Evolutionary conservation across 1,140 invertebrate genomes (phyloP), one percentile per base, ranked within the genome.

Genomic region (Drosophila pseudoobscura): DNA sequence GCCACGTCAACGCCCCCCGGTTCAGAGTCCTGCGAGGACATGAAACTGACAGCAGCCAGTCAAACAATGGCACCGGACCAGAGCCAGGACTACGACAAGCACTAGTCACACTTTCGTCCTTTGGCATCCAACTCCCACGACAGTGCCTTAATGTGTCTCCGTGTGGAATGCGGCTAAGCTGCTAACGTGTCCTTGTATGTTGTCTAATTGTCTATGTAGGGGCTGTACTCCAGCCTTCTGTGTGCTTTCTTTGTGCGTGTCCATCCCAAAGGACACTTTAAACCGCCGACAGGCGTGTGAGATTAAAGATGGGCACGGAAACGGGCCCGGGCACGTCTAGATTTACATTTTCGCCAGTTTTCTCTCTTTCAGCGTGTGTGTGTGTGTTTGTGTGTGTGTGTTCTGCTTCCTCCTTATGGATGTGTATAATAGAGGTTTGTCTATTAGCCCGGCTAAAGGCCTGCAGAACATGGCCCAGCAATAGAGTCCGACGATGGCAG

Each of bases 261-360:
- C 11, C 17, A 41, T 72, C 80, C 82, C 82, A 53, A 44, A 66
- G 78, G 83, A 87, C 83, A 88, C 78, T 87, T 87, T 87, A 87
- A 87, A 88, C 70, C 62, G 78, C 82, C 83, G 59, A 59, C 62
- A 62, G 62, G 54, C 64, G 70, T 82, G 69, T 65, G 47, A 83
- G 52, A 88, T 83, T 83, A 88, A 87, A 87, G 71, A 78, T 78
- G 62, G 51, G 68, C 57, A 13, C 35, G 35, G 35, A 49, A 50
- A 51, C 46, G 58, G 51, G 35, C 45, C 24, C 46, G 41, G 29
- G 15, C 26, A 52, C 52, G 70, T 17, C 45, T 57, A 66, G 83
- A 88, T 87, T 88, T 88, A 78, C 75, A 82, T 85, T 82, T 75
- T 53, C 52, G 70, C 50, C 69, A 50, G 74, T 47, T 69, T 50